Conservation (phyloP, 1,140 invertebrate genomes). For the Megalonaias nervosa region DNA sequence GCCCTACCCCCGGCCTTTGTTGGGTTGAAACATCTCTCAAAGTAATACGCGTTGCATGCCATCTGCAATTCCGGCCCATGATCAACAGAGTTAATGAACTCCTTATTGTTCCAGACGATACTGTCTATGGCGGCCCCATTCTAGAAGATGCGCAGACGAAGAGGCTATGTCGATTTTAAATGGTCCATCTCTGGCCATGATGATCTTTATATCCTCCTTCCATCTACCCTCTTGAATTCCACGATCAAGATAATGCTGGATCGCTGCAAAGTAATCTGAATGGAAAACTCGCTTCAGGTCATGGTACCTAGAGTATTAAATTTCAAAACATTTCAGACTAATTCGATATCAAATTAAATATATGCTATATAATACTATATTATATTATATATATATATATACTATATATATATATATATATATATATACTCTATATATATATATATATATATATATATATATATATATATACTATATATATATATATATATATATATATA, state of each 20-base stretch:
- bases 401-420: too few relatives aligned
- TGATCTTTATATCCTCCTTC: constrained; percentile 30
- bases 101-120: constrained; percentile 45
- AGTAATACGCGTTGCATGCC: constrained; percentile 35
- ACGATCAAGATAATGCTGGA: constrained; percentile 33
- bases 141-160: constrained; percentile 38
- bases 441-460: too few relatives aligned
- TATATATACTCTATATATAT: too few relatives aligned
- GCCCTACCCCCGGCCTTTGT: constrained; percentile 43
- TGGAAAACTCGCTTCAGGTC: constrained; percentile 39
- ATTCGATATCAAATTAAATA: background rate
- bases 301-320: constrained; percentile 32
- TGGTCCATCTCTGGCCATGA: constrained; percentile 27
- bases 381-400: too few relatives aligned
- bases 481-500: too few relatives aligned
- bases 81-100: constrained; percentile 45
- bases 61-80: constrained; percentile 48
- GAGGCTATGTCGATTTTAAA: constrained; percentile 21
- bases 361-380: too few relatives aligned
- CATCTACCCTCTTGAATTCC: constrained; percentile 30
- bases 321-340: background rate
- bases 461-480: too few relatives aligned
- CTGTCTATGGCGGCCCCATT: constrained; percentile 48
- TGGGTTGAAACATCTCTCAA: constrained; percentile 47
- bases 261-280: constrained; percentile 28